Conservation (phyloP, 2,797 vertebrate genomes). For the Ctenosaura bakeri region DNA sequence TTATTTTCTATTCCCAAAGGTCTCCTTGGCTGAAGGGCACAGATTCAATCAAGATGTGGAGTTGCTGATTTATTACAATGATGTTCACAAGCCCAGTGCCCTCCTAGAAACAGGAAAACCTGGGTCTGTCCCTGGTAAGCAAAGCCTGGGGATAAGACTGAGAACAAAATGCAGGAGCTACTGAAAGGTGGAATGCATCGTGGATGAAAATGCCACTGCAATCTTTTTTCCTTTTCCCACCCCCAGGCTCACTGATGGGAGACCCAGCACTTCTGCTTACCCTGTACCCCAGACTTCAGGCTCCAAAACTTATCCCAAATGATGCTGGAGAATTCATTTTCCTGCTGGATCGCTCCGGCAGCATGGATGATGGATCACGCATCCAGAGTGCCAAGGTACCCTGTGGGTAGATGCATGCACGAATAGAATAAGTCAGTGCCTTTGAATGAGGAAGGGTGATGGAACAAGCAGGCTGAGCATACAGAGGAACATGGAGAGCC, state of each 20-base stretch:
- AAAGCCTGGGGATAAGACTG: fast-evolving
- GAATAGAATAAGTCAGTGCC: no score
- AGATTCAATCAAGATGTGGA: conserved; percentile 85
- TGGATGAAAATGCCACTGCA: background rate
- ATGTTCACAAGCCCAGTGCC: conserved; percentile 82
- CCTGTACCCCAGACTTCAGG: conserved; percentile 85
- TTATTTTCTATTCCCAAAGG: conserved; percentile 65
- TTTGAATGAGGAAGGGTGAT: background rate
- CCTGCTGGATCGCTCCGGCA: conserved; percentile 87
- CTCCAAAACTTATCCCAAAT: conserved; percentile 59
- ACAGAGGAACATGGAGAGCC: background rate
- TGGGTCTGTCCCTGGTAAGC: conserved; percentile 76
- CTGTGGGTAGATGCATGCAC: background rate
- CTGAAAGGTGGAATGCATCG: background rate
- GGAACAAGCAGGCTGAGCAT: no score
- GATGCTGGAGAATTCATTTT: conserved; percentile 87
- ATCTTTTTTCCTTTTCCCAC: background rate
- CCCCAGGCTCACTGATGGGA: conserved; percentile 84
- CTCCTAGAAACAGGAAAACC: conserved; percentile 81
- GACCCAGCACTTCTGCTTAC: conserved; percentile 86
- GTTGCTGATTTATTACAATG: conserved; percentile 85
- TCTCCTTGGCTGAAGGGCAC: conserved; percentile 83
- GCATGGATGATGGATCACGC: conserved; percentile 79
- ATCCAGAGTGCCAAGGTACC: conserved; percentile 85
- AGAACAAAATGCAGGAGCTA: background rate